Conservation (phyloP, 2,888 invertebrate species). For the Argynnis bischoffii region DNA sequence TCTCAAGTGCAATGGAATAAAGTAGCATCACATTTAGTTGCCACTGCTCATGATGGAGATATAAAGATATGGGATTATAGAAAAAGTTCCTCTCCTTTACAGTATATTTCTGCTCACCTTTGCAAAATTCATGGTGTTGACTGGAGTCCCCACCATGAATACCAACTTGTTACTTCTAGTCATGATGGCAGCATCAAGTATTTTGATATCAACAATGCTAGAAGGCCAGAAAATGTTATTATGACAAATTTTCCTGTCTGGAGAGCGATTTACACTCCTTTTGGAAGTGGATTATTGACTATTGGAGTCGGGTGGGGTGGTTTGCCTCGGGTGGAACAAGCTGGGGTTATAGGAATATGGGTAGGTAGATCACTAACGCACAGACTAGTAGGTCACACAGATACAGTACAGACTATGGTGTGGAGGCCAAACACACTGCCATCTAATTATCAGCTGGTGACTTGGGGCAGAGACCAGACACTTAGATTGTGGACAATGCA, state of each 20-base stretch:
- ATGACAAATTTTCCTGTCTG: slow-evolving; percentile 94
- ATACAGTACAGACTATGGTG: slow-evolving; percentile 96
- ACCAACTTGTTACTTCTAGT: slow-evolving; percentile 94
- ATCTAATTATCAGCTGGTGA: slow-evolving; percentile 91
- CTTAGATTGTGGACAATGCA: slow-evolving; percentile 95
- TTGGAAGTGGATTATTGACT: slow-evolving; percentile 95
- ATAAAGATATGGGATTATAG: slow-evolving; percentile 97
- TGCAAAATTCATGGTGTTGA: slow-evolving; percentile 95
- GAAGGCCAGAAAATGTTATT: slow-evolving; percentile 91
- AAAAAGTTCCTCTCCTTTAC: slow-evolving; percentile 92
- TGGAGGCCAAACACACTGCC: slow-evolving; percentile 90
- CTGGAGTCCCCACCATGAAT: slow-evolving; percentile 94
- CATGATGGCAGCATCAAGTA: slow-evolving; percentile 98
- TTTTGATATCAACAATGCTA: slow-evolving; percentile 93
- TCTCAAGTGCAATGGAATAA: slow-evolving; percentile 97
- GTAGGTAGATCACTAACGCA: slow-evolving; percentile 88
- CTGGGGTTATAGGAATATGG: slow-evolving; percentile 81
- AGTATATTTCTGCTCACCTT: slow-evolving; percentile 96
- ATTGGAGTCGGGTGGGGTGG: slow-evolving; percentile 96
- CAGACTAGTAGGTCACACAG: slow-evolving; percentile 96
- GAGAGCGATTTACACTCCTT: slow-evolving; percentile 96
- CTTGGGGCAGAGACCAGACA: slow-evolving; percentile 97
- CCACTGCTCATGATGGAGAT: slow-evolving; percentile 98
- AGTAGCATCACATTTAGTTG: slow-evolving; percentile 90
- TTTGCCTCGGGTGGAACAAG: slow-evolving; percentile 88